Conservation (phyloP, 2,113 vertebrate genomes). For the Pterocles burchelli region DNA sequence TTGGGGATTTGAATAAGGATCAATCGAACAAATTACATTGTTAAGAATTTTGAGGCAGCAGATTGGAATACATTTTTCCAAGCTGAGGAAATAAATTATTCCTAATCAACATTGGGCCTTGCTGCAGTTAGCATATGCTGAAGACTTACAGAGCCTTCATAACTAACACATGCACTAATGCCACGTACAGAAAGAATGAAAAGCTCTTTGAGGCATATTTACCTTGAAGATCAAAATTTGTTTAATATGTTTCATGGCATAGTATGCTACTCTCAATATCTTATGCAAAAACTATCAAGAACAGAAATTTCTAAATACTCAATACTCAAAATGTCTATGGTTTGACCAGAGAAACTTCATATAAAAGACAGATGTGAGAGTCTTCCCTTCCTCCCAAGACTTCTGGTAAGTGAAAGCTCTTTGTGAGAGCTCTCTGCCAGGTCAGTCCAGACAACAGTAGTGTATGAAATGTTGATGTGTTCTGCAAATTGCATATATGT, state of each 20-base stretch:
- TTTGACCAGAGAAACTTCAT: not conserved
- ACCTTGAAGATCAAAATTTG: not conserved
- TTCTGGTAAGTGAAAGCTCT: not conserved
- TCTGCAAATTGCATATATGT: not conserved
- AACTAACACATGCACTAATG: not conserved
- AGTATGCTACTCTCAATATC: not conserved
- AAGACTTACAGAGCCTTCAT: not conserved
- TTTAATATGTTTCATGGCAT: not conserved
- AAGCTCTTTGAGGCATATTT: not conserved
- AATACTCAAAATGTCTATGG: not conserved
- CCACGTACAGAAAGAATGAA: not conserved
- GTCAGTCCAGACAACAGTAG: not conserved
- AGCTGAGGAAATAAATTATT: not conserved
- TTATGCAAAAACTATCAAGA: not conserved
- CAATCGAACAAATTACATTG: not conserved
- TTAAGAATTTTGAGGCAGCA: not conserved
- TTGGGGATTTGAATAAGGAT: not conserved
- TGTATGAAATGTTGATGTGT: rapidly evolving
- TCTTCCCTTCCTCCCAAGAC: not conserved
- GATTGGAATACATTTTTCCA: not conserved
- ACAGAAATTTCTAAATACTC: not conserved
- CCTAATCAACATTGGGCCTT: not conserved
- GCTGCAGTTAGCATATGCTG: not conserved
- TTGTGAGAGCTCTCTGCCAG: not conserved
- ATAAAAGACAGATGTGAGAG: not conserved